Percentiles rank a stretch among this genome's conserved stretches.
phyloP scores from a whole-genome alignment of 1,140 invertebrate genomes.

The Heliconius melpomene region DNA sequence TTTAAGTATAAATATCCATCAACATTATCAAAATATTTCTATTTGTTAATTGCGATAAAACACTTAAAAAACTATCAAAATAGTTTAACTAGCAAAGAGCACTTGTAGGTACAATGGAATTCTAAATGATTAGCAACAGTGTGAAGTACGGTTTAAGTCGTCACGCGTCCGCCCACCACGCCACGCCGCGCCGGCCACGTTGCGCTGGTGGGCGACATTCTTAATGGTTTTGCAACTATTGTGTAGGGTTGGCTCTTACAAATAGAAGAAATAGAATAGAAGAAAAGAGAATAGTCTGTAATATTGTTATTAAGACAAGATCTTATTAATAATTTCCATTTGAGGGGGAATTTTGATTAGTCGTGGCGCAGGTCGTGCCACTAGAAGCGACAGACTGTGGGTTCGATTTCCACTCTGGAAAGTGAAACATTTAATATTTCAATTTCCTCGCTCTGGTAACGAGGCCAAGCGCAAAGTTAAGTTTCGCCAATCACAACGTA shows the following conservation, averaged over 20 bases:
- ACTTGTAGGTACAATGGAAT: neutral
- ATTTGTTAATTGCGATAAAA: no score
- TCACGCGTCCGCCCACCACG: slow-evolving; percentile 25
- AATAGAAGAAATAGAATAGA: neutral
- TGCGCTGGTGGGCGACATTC: slow-evolving; percentile 25
- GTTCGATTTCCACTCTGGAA: no score
- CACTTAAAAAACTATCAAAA: neutral
- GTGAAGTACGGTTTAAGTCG: slow-evolving; percentile 1
- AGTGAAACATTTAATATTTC: no score
- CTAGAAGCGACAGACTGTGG: no score
- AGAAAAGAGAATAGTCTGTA: neutral
- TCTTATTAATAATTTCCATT: neutral
- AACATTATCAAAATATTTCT: no score
- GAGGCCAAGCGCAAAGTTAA: no score
- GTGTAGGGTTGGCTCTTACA: neutral
- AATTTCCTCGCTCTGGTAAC: no score
- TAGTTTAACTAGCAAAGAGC: neutral
- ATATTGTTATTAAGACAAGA: neutral
- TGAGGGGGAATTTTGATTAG: no score
- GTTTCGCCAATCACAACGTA: no score
- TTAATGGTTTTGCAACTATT: slow-evolving; percentile 24
- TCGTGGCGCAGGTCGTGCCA: no score
- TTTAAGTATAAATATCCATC: no score
- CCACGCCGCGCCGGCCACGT: slow-evolving; percentile 3
- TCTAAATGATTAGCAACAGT: neutral